Evolutionary conservation across 2,888 invertebrate genomes (phyloP).

Genomic region (Malthinus seriepunctatus): DNA sequence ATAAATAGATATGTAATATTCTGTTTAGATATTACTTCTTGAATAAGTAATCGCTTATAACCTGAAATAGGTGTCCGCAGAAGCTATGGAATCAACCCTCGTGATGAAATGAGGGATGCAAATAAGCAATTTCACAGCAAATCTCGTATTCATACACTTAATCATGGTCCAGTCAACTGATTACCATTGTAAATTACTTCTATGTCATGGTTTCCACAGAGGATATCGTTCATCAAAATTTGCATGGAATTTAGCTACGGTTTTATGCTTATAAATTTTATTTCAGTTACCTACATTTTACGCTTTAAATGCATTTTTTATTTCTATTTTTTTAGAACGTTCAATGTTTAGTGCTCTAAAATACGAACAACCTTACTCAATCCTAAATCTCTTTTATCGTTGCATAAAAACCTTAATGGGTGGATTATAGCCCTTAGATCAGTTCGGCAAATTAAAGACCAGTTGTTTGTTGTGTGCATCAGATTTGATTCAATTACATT

Average conservation of each 20-base stretch:
- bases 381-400: neutral
- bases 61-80: conserved; percentile 22
- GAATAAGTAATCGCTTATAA: conserved; percentile 20
- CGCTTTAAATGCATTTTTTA: neutral
- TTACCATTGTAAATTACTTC: conserved; percentile 54
- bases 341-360: too few species aligned
- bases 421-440: conserved; percentile 30
- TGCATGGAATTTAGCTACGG: conserved; percentile 10
- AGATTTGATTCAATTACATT: conserved; percentile 31
- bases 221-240: conserved; percentile 31
- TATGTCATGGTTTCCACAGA: conserved; percentile 39
- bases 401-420: conserved; percentile 13
- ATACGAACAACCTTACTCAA: neutral
- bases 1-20: conserved; percentile 12
- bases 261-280: neutral
- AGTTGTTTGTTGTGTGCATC: conserved; percentile 31
- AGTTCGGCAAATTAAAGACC: conserved; percentile 34
- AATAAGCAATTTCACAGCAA: conserved; percentile 54
- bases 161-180: conserved; percentile 56
- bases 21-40: conserved; percentile 19
- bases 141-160: conserved; percentile 56
- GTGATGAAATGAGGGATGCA: conserved; percentile 40
- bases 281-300: conserved; percentile 4
- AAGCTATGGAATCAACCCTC: conserved; percentile 23
- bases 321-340: neutral